Percentiles rank a stretch among this genome's conserved stretches.
Conservation (phyloP, 2,888 invertebrate species). For the Lasioglossum villosulum region DNA sequence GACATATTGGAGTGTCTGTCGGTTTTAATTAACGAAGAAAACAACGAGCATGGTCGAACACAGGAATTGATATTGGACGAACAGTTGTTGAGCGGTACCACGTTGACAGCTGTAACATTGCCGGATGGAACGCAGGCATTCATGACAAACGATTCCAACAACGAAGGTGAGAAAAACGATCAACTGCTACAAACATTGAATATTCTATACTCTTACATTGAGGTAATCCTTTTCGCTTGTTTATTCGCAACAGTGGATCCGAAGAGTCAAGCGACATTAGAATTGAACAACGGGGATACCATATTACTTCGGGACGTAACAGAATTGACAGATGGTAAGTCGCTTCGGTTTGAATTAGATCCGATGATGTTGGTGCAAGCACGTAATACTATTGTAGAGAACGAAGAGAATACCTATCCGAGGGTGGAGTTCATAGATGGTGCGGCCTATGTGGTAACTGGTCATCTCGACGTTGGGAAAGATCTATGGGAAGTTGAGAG, state of each 20-base stretch:
- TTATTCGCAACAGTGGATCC: constrained; percentile 57
- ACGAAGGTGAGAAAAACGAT: constrained; percentile 55
- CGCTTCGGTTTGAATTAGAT: constrained; percentile 77
- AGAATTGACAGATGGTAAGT: constrained; percentile 77
- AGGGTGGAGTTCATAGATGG: constrained; percentile 79
- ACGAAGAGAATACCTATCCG: constrained; percentile 74
- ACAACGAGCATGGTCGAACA: constrained; percentile 65
- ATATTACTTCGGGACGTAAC: constrained; percentile 78
- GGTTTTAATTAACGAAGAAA: constrained; percentile 77
- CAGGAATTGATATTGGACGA: constrained; percentile 78
- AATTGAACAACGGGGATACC: constrained; percentile 78
- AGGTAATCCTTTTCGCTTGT: background rate
- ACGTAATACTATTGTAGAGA: constrained; percentile 65
- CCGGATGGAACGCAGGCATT: constrained; percentile 83
- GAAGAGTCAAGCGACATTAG: constrained; percentile 69
- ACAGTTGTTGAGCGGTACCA: constrained; percentile 75
- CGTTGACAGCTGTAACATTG: constrained; percentile 81
- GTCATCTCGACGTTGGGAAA: constrained; percentile 74
- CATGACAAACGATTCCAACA: constrained; percentile 74
- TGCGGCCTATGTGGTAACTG: constrained; percentile 78
- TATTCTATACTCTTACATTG: background rate
- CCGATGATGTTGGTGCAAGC: constrained; percentile 71
- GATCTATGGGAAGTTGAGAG: constrained; percentile 78
- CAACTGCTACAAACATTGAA: background rate
- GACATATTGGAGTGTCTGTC: constrained; percentile 79